These are phyloP conservation scores for Machimus atricapillus DNA, from an alignment of 2,888 invertebrate genomes.

Conservation along the genomic window DNA sequence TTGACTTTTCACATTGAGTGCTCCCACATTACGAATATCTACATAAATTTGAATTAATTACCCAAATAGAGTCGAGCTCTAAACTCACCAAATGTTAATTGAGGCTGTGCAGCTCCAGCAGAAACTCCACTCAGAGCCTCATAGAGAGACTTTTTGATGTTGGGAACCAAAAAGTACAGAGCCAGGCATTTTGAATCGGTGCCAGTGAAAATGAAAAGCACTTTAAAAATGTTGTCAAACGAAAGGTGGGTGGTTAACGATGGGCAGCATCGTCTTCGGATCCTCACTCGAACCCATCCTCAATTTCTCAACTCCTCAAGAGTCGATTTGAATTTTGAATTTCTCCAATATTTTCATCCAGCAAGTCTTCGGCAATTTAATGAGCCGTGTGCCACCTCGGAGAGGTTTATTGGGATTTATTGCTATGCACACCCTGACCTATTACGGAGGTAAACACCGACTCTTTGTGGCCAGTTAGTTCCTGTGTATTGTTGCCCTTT, in stretches of 20 bases:
- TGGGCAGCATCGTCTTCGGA: not conserved
- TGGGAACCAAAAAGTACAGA: not conserved
- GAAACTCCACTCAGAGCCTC: not conserved
- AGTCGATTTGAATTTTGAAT: not conserved
- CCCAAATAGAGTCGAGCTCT: not conserved
- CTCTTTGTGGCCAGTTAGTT: not conserved
- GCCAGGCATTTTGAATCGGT: not conserved
- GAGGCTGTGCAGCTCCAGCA: not conserved
- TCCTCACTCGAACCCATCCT: not conserved
- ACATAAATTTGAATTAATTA: constrained; percentile 17
- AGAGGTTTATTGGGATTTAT: not conserved
- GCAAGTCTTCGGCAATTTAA: not conserved
- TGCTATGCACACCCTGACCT: not conserved
- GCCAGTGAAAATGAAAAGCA: not conserved
- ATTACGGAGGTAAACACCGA: not conserved
- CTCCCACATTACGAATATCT: constrained; percentile 19
- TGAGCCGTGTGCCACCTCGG: not conserved
- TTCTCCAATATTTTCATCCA: not conserved
- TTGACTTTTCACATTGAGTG: constrained; percentile 8
- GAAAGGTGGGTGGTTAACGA: not conserved
- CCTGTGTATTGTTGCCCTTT: not conserved
- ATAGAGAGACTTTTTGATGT: not conserved
- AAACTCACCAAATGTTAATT: not conserved
- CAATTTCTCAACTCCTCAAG: not conserved
- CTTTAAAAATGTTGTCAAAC: not conserved